Evolutionary conservation across 1,140 invertebrate species (phyloP).

Genomic region (Melitaea cinxia): DNA sequence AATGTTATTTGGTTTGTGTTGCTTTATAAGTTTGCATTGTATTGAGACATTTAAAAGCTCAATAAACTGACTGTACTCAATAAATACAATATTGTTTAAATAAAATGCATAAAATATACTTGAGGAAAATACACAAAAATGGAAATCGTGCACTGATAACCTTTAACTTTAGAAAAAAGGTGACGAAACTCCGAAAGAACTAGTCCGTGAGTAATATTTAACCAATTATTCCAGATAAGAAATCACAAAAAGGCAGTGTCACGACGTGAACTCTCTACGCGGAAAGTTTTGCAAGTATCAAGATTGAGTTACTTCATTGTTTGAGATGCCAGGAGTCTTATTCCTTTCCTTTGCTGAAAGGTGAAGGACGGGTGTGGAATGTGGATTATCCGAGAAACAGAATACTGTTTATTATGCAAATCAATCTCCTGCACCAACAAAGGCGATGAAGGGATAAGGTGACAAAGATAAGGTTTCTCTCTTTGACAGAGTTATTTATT

Average conservation of each 20-base stretch:
- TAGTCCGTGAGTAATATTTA: conserved; percentile 65
- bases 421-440: conserved; percentile 39
- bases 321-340: conserved; percentile 58
- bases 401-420: conserved; percentile 52
- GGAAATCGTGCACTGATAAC: conserved; percentile 42
- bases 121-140: not conserved
- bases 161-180: conserved; percentile 50
- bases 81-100: not conserved
- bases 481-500: conserved; percentile 33
- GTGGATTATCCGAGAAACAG: conserved; percentile 47
- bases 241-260: conserved; percentile 64
- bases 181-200: conserved; percentile 61
- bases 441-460: conserved; percentile 24
- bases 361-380: conserved; percentile 68
- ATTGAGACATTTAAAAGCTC: too few species aligned
- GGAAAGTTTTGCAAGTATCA: conserved; percentile 69
- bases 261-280: conserved; percentile 55
- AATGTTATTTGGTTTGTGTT: too few species aligned
- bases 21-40: too few species aligned
- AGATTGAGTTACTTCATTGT: conserved; percentile 60
- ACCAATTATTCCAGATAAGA: conserved; percentile 61
- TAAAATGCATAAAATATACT: not conserved
- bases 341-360: conserved; percentile 71
- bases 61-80: conserved; percentile 1
- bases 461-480: conserved; percentile 34